Evolutionary conservation across 2,797 vertebrate species (phyloP), one percentile per base, ranked within the genome.

Genomic region (Spinus olivaceus): DNA sequence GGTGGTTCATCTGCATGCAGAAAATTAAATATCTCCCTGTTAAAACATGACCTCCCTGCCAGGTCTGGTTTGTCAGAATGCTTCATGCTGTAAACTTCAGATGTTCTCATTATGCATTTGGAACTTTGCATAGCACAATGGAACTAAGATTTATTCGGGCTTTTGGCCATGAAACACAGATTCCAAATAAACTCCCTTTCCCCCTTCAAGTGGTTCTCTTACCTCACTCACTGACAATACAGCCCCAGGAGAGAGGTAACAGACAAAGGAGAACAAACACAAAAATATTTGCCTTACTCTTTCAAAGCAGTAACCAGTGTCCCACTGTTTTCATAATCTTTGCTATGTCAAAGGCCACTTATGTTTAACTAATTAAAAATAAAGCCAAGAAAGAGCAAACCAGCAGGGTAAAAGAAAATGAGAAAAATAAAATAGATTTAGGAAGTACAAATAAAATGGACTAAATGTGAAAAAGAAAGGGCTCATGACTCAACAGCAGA

Each of bases 341-440:
- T 89, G 60, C 81, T 57, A 70, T 94, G 90, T 95, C 95, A 97
- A 95, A 97, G 96, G 96, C 88, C 95, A 92, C 64, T 92, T 82
- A 87, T 94, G 90, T 95, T 95, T 95, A 95, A 93, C 90, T 95
- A 94, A 96, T 96, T 95, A 94, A 97, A 97, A 95, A 93, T 92
- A 92, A 95, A 94, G 83, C 88, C 94, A 95, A 92, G 90, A 92
- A 91, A 77, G 90, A 92, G 86, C 83, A 97, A 94, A 94, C 78
- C 83, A 93, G 83, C 73, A 73, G 93, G 78, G 92, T 35, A 92
- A 90, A 88, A 92, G 60, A 95, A 95, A 94, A 95, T 72, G 71
- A 93, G 78, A 92, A 95, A 89, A 91, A 89, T 86, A 95, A 81
- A 94, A 95, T 81, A 95, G n/a, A 63, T 81, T 88, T 93, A 74